A percentile compares a stretch with the other conserved stretches of the same genome.
These are phyloP conservation scores for Valencia hispanica DNA, from an alignment of 2,797 vertebrate species.

Conservation along the genomic window DNA sequence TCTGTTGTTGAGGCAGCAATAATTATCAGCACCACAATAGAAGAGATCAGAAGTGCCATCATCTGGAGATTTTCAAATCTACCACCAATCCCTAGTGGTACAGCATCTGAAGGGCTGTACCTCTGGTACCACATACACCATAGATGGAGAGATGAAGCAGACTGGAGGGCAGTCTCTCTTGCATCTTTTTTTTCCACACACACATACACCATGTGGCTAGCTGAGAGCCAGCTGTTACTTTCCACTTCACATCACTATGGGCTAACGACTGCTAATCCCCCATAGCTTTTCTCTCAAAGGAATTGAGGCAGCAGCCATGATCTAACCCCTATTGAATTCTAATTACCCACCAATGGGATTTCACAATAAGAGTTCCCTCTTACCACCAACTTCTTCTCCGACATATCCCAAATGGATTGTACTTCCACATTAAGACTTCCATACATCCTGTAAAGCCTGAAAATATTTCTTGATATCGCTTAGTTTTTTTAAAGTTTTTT, in stretches of 20 bases:
- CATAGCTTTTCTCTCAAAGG: constrained; percentile 78
- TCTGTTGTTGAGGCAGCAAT: constrained; percentile 44
- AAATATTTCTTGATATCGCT: not conserved
- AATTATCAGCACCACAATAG: constrained; percentile 3
- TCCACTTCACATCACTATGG: constrained; percentile 80
- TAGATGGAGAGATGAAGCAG: constrained; percentile 16
- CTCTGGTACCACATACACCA: constrained; percentile 38
- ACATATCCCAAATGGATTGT: constrained; percentile 30
- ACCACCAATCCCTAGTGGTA: constrained; percentile 20
- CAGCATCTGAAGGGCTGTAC: constrained; percentile 35
- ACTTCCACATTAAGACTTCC: constrained; percentile 44
- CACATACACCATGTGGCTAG: constrained; percentile 74
- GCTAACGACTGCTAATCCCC: constrained; percentile 80
- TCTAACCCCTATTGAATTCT: constrained; percentile 84
- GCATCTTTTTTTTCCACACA: constrained; percentile 42
- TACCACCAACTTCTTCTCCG: constrained; percentile 32
- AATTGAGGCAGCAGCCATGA: constrained; percentile 78
- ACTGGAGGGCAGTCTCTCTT: constrained; percentile 29
- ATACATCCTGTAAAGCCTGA: constrained; percentile 27
- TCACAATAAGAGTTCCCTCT: constrained; percentile 68
- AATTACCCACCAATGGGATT: constrained; percentile 77
- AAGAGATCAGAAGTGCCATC: constrained; percentile 2
- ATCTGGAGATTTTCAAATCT: constrained; percentile 16
- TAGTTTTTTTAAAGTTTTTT: constrained; percentile 29
- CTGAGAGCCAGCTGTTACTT: constrained; percentile 80